Evolutionary conservation across 2,888 invertebrate species (phyloP), one percentile per base, ranked within the genome.

Genomic region (Ochropacha duplaris): DNA sequence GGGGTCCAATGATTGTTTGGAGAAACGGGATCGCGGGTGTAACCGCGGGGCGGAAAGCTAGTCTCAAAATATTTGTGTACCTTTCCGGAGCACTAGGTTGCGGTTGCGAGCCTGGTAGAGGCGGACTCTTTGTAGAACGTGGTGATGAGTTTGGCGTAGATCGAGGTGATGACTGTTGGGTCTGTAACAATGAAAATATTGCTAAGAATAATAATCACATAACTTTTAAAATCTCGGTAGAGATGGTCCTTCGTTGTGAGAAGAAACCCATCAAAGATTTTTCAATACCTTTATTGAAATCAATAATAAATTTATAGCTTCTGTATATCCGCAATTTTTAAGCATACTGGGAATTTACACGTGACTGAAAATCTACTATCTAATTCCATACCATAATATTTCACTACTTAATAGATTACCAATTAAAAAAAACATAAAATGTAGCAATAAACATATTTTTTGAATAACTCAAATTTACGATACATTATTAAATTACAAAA

Each of bases 101-200:
- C 0, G 84, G 81, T 58, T 83, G 90, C 0, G 92, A 87, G 1
- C 95, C 95, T 0, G 95, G 95, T 24, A 95, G 94, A 0, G 97
- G 97, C 0, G 97, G 97, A 31, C 97, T 97, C 84, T 97, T 97
- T 34, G 96, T 96, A 68, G 97, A 97, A 31, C 97, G 94, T 19
- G 97, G 97, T 36, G 97, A 97, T 55, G 97, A 97, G 84, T 97
- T 97, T 1, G 97, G 97, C 2, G 97, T 97, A 16, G 97, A 97
- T 50, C 97, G 94, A 0, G 97, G 97, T 26, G 97, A 97, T 8
- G 96, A 96, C 78, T 97, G 97, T 83, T 97, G 97, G 77, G 97
- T 97, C 96, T 96, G 82, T 16, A 75, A 79, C 36, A 60, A 58
- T 39, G 1, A 16, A 5, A 39, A 4, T 39, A 16, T 5, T 16